Evolutionary conservation across 2,888 invertebrate genomes (phyloP), one percentile per base, ranked within the genome.

Genomic region (Hydrotaea cyrtoneurina): DNA sequence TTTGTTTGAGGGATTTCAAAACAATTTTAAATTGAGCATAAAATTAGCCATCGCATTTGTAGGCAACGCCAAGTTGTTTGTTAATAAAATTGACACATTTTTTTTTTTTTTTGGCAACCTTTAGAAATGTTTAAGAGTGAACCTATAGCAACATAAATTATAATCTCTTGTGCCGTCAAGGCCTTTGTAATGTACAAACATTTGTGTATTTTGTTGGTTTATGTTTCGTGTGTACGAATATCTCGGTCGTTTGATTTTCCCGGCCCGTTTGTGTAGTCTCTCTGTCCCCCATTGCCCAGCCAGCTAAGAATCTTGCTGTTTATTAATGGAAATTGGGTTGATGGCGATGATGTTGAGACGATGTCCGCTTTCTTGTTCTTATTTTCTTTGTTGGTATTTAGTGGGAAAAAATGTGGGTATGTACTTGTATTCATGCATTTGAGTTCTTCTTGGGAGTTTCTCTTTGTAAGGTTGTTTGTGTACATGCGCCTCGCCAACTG

Each of bases 321-420:
- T 78, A 87, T 87, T 87, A 86, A 88, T 88, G 85, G 78, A 87
- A 88, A 86, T 86, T 86, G 73, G 87, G 74, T 86, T 87, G 88
- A 80, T 55, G 64, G 17, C 21, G 66, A 39, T 39, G 57, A 4
- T 11, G 26, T 1, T 59, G 50, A 26, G 72, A 26, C 36, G 46
- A 23, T 11, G 23, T 19, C n/a, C 17, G 39, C 39, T 26, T 36
- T 71, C 50, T 19, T 66, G 66, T 66, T 66, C 43, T 50, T 50
- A 13, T 13, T 13, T 50, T 50, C 50, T 50, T 50, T 66, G 66
- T 66, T 66, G n/a, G n/a, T 55, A 55, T 55, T 21, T 21, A 21
- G 13, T 13, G 43, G 21, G 19, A 39, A 39, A 39, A 19, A 17
- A 8, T 17, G 15, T 64, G 36, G 15, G 10, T 64, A 23, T 46